Base-by-base conservation (phyloP, 2,797 vertebrate species). In the Fratercula arctica region DNA sequence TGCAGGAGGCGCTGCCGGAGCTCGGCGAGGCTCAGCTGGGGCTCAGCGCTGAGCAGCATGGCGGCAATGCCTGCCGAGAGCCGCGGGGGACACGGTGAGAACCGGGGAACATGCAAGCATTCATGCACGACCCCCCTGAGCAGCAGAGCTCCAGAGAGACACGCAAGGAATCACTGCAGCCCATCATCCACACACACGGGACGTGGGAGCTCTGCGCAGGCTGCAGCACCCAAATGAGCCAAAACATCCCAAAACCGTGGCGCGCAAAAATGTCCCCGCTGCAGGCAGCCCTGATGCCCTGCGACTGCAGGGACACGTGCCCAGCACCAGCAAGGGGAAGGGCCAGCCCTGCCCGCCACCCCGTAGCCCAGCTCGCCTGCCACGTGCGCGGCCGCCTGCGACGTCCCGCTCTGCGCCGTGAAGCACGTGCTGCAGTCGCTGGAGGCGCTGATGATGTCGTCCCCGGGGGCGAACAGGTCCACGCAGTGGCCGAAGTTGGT, bases 341-440 rank as follows among this genome's bases (percentile, higher is more conserved):
- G 11, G 11, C 37, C 63, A 28, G 25, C 57, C 82, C 78, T 31
- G 24, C 76, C 53, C 2, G 9, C 10, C 63, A 11, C 29, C 45
- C 50, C 1, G 0, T 3, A 15, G 13, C 76, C 23, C 72, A 12
- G n/a, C 93, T 97, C 84, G 96, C 99, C 99, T 73, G 99, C 98
- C 45, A 98, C 98, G 0, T 99, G 99, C 0, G 99, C 98, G 0
- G 99, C 99, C 4, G 99, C 99, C 97, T 99, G 99, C 0, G 99
- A 99, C 0, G 98, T 99, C 50, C 99, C 99, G 1, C 99, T 99
- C 87, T 96, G 98, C 2, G 98, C 98, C 1, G 97, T 98, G 81
- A 99, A 99, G 87, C 99, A 99, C 8, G 99, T 98, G 92, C 97
- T 98, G 70, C 99, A 99, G 96, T 99, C 99, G 2, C 99, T 99